These are phyloP conservation scores for Microplitis deprimator DNA, from an alignment of 2,888 invertebrate genomes.

Conservation along the genomic window DNA sequence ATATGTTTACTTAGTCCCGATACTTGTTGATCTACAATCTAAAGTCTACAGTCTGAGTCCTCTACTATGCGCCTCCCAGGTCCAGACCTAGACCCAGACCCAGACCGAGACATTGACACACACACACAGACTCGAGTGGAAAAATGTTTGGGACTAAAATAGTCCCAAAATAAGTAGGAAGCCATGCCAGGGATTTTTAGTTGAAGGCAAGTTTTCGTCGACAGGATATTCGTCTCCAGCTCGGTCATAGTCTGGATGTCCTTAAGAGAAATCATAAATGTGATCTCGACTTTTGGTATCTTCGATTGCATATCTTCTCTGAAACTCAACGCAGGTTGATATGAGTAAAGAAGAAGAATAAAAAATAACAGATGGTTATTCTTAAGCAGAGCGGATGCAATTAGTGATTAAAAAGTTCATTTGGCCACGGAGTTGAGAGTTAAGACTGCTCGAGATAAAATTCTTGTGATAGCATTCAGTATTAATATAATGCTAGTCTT, in stretches of 20 bases:
- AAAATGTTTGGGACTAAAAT: too few species aligned
- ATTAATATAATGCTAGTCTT: neutral
- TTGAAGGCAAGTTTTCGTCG: too few species aligned
- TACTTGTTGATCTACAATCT: neutral
- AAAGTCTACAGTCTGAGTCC: neutral
- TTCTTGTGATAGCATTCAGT: neutral
- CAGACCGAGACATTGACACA: too few species aligned
- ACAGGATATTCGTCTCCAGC: too few species aligned
- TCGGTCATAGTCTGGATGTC: too few species aligned
- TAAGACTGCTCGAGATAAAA: neutral
- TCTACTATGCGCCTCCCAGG: neutral
- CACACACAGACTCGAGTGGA: too few species aligned
- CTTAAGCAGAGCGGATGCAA: neutral
- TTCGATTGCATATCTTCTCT: neutral
- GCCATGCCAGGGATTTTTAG: too few species aligned
- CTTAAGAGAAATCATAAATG: too few species aligned
- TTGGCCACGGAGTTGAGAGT: neutral
- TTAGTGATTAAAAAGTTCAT: neutral
- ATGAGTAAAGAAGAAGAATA: neutral
- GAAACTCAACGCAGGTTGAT: neutral
- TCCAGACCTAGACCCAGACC: too few species aligned
- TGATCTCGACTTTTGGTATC: neutral
- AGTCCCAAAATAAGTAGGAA: too few species aligned
- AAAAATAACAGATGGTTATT: neutral
- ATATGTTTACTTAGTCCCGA: constrained; percentile 1